A percentile compares a stretch with the other conserved stretches of the same genome.
Conservation (phyloP, 2,888 invertebrate genomes). For the Venustoraphidia nigricollis region DNA sequence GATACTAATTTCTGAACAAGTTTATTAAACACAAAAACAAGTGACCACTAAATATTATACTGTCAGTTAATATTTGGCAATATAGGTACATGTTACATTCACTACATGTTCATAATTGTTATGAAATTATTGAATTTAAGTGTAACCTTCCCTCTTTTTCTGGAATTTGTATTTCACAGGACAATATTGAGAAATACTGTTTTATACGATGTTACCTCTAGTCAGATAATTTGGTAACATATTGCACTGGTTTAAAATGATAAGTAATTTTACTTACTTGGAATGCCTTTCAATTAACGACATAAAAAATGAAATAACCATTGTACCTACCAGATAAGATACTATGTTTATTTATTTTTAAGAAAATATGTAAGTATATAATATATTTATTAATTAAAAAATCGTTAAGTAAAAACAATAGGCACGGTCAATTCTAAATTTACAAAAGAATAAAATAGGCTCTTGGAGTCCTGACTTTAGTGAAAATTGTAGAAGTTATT, state of each 20-base stretch:
- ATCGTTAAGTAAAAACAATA: too few species aligned
- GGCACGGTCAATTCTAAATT: too few species aligned
- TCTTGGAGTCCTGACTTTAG: too few species aligned
- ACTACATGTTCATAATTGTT: background rate
- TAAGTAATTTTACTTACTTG: too few species aligned
- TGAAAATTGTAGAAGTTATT: too few species aligned
- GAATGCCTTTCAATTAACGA: background rate
- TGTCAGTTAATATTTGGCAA: too few species aligned
- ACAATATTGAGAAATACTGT: too few species aligned
- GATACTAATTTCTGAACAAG: conserved; percentile 57
- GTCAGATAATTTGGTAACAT: background rate
- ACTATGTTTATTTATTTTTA: background rate
- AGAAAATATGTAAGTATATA: background rate
- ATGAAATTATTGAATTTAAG: background rate
- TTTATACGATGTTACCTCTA: background rate
- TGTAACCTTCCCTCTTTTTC: background rate
- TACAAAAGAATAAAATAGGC: too few species aligned
- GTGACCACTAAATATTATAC: background rate
- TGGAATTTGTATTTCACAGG: background rate
- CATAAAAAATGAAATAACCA: background rate
- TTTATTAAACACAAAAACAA: background rate
- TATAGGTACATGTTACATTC: background rate
- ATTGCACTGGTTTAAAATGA: background rate
- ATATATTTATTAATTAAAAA: too few species aligned
- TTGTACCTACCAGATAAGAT: background rate